Percentiles rank a stretch among this genome's conserved stretches.
These are phyloP conservation scores for Drosophila formosana DNA, from an alignment of 2,888 invertebrate genomes.

Conservation along the genomic window DNA sequence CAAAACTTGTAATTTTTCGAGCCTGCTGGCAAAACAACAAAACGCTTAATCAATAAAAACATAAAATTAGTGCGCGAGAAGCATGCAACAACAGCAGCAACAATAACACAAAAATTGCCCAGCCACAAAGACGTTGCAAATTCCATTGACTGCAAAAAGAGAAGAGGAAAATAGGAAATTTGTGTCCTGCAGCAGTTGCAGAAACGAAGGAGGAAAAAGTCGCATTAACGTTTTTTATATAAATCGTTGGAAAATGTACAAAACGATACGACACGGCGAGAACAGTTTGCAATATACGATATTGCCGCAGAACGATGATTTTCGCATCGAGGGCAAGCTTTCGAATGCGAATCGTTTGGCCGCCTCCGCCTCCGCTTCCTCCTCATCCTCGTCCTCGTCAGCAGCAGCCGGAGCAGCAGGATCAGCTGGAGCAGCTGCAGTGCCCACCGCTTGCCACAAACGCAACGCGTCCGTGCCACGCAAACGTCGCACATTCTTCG, in stretches of 20 bases:
- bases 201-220: constrained; percentile 8
- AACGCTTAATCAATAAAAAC: constrained; percentile 76
- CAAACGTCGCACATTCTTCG: constrained; percentile 83
- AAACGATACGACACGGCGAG: constrained; percentile 91
- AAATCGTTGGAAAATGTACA: constrained; percentile 87
- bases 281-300: constrained; percentile 91
- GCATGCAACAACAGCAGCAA: constrained; percentile 41
- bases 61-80: constrained; percentile 73
- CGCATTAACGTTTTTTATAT: not conserved
- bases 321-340: constrained; percentile 87
- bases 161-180: not conserved
- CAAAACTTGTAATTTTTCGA: constrained; percentile 25
- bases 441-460: constrained; percentile 30
- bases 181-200: constrained; percentile 25
- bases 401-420: constrained; percentile 50
- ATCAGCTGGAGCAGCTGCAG: constrained; percentile 39
- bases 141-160: constrained; percentile 4
- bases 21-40: constrained; percentile 60
- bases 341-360: constrained; percentile 86
- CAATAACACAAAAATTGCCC: constrained; percentile 38
- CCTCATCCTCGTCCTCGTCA: not conserved
- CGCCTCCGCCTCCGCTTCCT: constrained; percentile 2
- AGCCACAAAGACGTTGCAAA: constrained; percentile 18
- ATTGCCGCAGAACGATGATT: constrained; percentile 90
- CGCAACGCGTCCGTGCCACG: constrained; percentile 47